phyloP scores from a whole-genome alignment of 1,140 invertebrate species.

The Lordiphosa mommai region DNA sequence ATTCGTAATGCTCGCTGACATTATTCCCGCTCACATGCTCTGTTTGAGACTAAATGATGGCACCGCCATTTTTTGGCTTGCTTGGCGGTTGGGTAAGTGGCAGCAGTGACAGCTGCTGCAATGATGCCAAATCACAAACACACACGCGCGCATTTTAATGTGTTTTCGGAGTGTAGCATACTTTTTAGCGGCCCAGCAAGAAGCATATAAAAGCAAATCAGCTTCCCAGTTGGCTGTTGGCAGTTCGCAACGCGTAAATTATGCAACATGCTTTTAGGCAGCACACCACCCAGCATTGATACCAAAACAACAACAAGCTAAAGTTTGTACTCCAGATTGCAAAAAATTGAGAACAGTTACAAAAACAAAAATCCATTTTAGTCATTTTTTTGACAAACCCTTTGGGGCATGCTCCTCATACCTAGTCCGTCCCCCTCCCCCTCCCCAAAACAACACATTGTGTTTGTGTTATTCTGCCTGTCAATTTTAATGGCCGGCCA shows the following conservation, averaged over 20 bases:
- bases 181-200: constrained; percentile 23
- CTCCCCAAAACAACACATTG: constrained; percentile 35
- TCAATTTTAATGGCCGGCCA: constrained; percentile 73
- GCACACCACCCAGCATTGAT: constrained; percentile 21
- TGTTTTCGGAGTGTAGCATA: constrained; percentile 30
- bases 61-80: not conserved
- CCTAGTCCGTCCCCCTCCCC: constrained; percentile 2
- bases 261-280: constrained; percentile 70
- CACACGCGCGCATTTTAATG: constrained; percentile 20
- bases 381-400: constrained; percentile 1
- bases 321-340: constrained; percentile 13
- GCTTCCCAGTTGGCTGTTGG: constrained; percentile 24
- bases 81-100: not conserved
- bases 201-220: constrained; percentile 50
- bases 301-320: constrained; percentile 3
- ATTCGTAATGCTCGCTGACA: constrained; percentile 36
- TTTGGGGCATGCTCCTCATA: not conserved
- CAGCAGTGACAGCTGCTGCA: constrained; percentile 18
- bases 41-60: constrained; percentile 30
- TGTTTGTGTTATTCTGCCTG: constrained; percentile 23
- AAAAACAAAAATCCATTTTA: not conserved
- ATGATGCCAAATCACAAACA: constrained; percentile 26
- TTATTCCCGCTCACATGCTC: constrained; percentile 32
- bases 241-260: constrained; percentile 53
- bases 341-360: constrained; percentile 10